phyloP scores from a whole-genome alignment of 1,140 invertebrate genomes.

The Musca domestica region DNA sequence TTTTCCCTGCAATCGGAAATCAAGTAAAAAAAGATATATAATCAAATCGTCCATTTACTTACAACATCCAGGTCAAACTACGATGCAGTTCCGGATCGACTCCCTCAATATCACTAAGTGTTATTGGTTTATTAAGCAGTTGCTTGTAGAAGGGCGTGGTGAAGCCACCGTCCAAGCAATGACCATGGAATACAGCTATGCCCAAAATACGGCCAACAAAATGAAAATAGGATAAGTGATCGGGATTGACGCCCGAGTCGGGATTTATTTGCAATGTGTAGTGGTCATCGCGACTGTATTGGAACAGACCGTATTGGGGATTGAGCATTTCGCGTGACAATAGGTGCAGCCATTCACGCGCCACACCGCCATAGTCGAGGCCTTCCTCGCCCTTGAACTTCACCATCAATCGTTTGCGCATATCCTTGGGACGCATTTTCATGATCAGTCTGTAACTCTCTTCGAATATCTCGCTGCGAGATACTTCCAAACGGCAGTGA shows the following conservation, averaged over 20 bases:
- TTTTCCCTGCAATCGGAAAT: constrained; percentile 82
- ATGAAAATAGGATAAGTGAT: constrained; percentile 96
- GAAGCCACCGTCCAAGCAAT: constrained; percentile 95
- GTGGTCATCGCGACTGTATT: constrained; percentile 94
- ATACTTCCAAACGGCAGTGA: constrained; percentile 91
- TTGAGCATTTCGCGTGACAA: constrained; percentile 95
- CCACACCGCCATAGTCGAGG: constrained; percentile 93
- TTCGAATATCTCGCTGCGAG: constrained; percentile 67
- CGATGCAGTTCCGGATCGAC: constrained; percentile 95
- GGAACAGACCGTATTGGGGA: constrained; percentile 94
- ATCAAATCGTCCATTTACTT: constrained; percentile 55
- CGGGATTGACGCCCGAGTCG: constrained; percentile 84
- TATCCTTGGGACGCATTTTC: constrained; percentile 95
- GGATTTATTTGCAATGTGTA: constrained; percentile 96
- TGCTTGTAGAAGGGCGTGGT: constrained; percentile 98
- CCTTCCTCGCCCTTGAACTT: constrained; percentile 97
- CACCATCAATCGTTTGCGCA: constrained; percentile 94
- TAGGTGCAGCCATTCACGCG: constrained; percentile 94
- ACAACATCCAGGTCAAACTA: constrained; percentile 96
- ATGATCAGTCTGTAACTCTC: constrained; percentile 83
- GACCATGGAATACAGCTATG: constrained; percentile 94
- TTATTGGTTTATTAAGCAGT: constrained; percentile 90
- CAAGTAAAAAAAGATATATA: not conserved
- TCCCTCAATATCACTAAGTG: constrained; percentile 88
- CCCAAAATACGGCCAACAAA: constrained; percentile 95